Evolutionary conservation across 2,888 invertebrate species (phyloP).

Genomic region (Caradrina kadenii): DNA sequence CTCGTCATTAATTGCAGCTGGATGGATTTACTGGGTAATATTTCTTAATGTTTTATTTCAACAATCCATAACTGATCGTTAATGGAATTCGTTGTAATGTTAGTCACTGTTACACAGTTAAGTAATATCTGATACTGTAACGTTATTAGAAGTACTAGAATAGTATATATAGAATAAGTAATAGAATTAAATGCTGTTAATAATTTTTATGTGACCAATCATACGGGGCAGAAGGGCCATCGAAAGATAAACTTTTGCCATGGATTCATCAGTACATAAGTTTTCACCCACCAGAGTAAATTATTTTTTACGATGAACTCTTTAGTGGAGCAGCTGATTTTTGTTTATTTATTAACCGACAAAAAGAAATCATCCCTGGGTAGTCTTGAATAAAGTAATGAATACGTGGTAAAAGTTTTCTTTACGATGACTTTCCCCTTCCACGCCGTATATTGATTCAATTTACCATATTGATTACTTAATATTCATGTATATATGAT

Average conservation of each 20-base stretch:
- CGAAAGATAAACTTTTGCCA: too few species aligned
- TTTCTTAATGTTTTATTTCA: constrained; percentile 48
- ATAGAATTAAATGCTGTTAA: neutral
- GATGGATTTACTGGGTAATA: constrained; percentile 34
- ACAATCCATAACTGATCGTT: constrained; percentile 42
- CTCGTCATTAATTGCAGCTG: constrained; percentile 25
- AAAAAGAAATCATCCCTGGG: neutral
- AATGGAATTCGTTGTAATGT: constrained; percentile 40
- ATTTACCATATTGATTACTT: constrained; percentile 8
- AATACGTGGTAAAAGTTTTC: too few species aligned
- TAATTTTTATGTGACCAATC: neutral
- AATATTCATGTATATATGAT: constrained; percentile 5
- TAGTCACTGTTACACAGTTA: constrained; percentile 32
- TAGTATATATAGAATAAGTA: too few species aligned
- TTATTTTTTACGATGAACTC: too few species aligned
- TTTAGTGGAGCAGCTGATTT: too few species aligned
- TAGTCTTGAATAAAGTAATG: too few species aligned
- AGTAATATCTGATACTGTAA: constrained; percentile 36
- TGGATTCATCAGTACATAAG: too few species aligned
- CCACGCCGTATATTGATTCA: neutral
- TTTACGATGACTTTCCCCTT: too few species aligned
- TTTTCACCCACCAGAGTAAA: too few species aligned
- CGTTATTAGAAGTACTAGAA: constrained; percentile 17
- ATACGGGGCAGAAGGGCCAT: too few species aligned
- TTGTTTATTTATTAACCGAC: too few species aligned